A percentile compares a stretch with the other conserved stretches of the same genome.
Evolutionary conservation across 2,888 invertebrate species (phyloP).

Genomic region (Orgyia antiqua): DNA sequence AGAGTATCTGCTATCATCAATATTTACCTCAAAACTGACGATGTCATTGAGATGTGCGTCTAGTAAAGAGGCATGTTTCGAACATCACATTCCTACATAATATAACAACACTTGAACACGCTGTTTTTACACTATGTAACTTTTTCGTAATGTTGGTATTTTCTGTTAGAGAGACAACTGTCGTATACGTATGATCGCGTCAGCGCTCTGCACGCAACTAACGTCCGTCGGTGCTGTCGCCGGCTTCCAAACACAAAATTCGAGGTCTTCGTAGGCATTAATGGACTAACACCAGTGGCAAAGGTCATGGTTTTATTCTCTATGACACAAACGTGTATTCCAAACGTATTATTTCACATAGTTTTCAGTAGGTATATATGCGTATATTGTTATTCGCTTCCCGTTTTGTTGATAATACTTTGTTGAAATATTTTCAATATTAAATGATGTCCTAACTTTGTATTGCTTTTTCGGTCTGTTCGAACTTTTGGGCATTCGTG

Average conservation of each 20-base stretch:
- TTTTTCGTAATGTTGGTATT: constrained; percentile 36
- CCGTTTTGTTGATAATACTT: no score
- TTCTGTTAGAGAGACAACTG: constrained; percentile 15
- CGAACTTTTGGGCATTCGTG: no score
- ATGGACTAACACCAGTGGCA: constrained; percentile 48
- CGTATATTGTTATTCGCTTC: no score
- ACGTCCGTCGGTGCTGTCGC: constrained; percentile 37
- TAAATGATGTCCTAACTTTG: no score
- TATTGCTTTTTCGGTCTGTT: no score
- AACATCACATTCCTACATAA: constrained; percentile 43
- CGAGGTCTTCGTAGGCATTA: constrained; percentile 58
- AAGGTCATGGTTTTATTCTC: constrained; percentile 56
- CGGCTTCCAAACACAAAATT: constrained; percentile 51
- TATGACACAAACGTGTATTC: constrained; percentile 16
- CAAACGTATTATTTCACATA: constrained; percentile 11
- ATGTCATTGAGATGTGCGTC: constrained; percentile 45
- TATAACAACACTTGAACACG: constrained; percentile 31
- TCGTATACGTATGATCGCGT: constrained; percentile 44
- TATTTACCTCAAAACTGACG: constrained; percentile 61
- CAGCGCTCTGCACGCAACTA: constrained; percentile 59
- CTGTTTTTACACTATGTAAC: constrained; percentile 36
- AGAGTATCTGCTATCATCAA: constrained; percentile 38
- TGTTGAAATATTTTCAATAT: no score
- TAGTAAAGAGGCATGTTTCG: constrained; percentile 27
- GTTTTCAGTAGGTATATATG: no score